Base-by-base conservation (phyloP, 2,797 vertebrate genomes). In the Phrynocephalus vlangalii region DNA sequence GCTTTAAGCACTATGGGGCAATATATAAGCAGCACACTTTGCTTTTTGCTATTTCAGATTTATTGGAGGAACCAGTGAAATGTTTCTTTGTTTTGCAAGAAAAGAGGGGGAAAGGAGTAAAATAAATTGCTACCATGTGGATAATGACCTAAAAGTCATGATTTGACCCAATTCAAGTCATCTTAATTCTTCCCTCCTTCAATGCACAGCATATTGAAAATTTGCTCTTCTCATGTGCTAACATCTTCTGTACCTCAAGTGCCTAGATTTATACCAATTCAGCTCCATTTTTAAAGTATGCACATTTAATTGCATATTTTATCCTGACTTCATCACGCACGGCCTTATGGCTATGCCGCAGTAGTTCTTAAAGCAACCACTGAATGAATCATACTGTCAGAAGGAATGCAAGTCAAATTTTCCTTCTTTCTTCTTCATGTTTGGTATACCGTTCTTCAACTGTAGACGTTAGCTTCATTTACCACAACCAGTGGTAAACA, bases 341-440 rank as follows among this genome's bases (percentile, higher is more conserved):
- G 71, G 48, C 82, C 48, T 72, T 52, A 67, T 81, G 79, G 30
- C 60, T 81, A 81, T 26, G 60, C 33, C 60, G 67, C 30, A 38
- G 30, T 50, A 72, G 26, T 33, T 72, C 82, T 50, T 56, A 56
- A 20, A 82, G n/a, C 38, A 82, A 28, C 82, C 68, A 83, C 4
- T 83, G 81, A 71, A 83, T 48, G 48, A 71, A 83, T 70, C 48
- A 82, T 70, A 28, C 67, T 70, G 63, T 28, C 80, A 82, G 38
- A 82, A 28, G 20, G 26, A 82, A 71, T 30, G 44, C 4, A 22
- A 24, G 26, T 83, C 81, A 71, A 5, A 83, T 6, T 72, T 83
- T 56, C 68, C 50, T 72, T 83, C 28, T 80, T 80, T 80, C 30
- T 83, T 83, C 44, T 20, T 56, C 24, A 50, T 71, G 44, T 83